Conservation (phyloP, 2,797 vertebrate species). For the Caiman crocodilus region DNA sequence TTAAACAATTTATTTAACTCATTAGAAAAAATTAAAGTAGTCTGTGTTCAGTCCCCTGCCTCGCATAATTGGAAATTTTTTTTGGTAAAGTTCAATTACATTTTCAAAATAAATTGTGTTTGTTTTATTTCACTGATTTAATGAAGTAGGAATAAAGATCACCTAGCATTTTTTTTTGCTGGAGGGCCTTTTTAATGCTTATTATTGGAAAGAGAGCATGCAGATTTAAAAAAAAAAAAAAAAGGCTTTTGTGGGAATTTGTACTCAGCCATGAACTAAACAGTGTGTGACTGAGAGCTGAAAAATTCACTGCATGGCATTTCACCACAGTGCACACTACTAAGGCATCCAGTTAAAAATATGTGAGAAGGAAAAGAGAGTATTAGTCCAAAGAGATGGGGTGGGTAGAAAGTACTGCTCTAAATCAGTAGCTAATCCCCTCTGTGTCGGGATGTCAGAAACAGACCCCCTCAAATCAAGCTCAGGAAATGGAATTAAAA, state of each 20-base stretch:
- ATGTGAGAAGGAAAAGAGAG: not conserved
- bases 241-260: not conserved
- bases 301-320: not conserved
- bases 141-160: conserved; percentile 39
- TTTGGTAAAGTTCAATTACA: conserved; percentile 21
- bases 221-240: not conserved
- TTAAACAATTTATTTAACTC: conserved; percentile 18
- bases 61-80: not conserved
- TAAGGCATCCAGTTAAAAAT: not conserved
- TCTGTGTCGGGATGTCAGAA: not conserved
- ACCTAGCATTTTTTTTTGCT: not conserved
- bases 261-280: not conserved
- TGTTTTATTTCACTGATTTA: conserved; percentile 49
- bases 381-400: not conserved
- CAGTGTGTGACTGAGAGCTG: not conserved
- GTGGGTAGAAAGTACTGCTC: not conserved
- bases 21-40: conserved; percentile 28
- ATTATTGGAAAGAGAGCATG: not conserved
- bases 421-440: not conserved
- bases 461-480: not conserved
- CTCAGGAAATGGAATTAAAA: not conserved
- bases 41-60: not conserved
- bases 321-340: not conserved
- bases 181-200: not conserved
- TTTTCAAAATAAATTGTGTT: conserved; percentile 31